phyloP scores from a whole-genome alignment of 2,797 vertebrate genomes.

The Acanthurus tractus region DNA sequence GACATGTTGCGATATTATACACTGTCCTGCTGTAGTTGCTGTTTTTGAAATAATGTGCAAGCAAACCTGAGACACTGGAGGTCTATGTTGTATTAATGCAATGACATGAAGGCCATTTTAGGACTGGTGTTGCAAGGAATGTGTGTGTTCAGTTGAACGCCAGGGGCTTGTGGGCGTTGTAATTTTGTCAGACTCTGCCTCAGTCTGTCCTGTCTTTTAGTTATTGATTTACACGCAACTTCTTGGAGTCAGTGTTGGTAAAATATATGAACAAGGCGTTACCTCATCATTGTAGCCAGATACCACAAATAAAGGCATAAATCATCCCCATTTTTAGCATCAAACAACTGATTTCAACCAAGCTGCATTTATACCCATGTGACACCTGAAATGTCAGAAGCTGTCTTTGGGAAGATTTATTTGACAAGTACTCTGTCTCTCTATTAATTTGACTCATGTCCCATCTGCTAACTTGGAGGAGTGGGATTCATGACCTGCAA shows the following conservation, averaged over 20 bases:
- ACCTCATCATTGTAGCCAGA: too few species aligned
- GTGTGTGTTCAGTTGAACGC: conserved; percentile 19
- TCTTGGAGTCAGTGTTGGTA: conserved; percentile 1
- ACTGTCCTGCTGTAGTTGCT: not conserved
- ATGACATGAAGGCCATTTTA: not conserved
- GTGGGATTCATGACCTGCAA: too few species aligned
- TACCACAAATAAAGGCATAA: too few species aligned
- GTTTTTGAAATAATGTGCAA: conserved; percentile 6
- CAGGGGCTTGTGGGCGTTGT: not conserved
- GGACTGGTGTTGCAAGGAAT: conserved; percentile 3
- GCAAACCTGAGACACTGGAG: not conserved
- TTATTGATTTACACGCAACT: conserved; percentile 28
- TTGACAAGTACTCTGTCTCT: too few species aligned
- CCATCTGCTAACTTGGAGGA: too few species aligned
- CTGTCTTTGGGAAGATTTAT: too few species aligned
- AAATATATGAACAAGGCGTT: too few species aligned
- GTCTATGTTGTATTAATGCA: not conserved
- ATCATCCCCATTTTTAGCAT: too few species aligned
- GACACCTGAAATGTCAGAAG: too few species aligned
- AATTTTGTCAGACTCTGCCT: conserved; percentile 12
- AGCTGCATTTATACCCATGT: too few species aligned
- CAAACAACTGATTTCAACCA: too few species aligned
- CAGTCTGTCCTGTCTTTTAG: conserved; percentile 32
- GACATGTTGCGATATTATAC: conserved; percentile 8
- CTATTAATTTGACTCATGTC: too few species aligned